These are phyloP conservation scores for Standfussiana lucernea DNA, from an alignment of 2,888 invertebrate genomes.

Conservation along the genomic window DNA sequence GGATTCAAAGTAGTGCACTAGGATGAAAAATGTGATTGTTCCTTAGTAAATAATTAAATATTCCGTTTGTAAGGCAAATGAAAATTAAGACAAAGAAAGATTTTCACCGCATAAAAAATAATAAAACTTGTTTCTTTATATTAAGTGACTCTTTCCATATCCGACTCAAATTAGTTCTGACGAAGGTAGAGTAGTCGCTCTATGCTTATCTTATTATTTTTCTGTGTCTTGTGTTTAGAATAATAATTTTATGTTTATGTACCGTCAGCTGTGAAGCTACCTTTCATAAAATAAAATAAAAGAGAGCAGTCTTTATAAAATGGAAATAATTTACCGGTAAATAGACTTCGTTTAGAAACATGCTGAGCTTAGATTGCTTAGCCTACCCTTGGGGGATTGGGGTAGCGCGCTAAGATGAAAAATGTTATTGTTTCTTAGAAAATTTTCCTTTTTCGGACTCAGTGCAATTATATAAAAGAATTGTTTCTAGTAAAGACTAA, in stretches of 20 bases:
- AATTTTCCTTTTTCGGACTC: neutral
- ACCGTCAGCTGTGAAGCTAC: too few species aligned
- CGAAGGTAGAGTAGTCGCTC: slow-evolving; percentile 4
- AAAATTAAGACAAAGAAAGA: neutral
- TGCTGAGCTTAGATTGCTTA: neutral
- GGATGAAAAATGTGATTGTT: slow-evolving; percentile 12
- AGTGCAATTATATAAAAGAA: neutral
- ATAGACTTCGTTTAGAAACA: slow-evolving; percentile 19
- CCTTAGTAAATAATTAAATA: neutral
- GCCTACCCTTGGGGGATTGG: neutral
- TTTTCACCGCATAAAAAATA: neutral
- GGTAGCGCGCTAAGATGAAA: neutral
- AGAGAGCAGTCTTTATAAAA: slow-evolving; percentile 7
- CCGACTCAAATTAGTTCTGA: neutral
- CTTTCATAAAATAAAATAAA: too few species aligned
- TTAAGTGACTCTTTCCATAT: neutral
- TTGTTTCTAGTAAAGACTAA: neutral
- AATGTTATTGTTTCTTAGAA: neutral
- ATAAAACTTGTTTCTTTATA: neutral
- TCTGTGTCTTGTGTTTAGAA: too few species aligned
- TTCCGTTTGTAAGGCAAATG: neutral
- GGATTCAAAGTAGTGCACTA: neutral
- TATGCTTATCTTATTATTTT: too few species aligned
- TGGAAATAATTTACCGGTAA: slow-evolving; percentile 27
- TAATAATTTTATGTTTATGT: too few species aligned